Evolutionary conservation across 2,888 invertebrate species (phyloP).

Genomic region (Hybos culiciformis): DNA sequence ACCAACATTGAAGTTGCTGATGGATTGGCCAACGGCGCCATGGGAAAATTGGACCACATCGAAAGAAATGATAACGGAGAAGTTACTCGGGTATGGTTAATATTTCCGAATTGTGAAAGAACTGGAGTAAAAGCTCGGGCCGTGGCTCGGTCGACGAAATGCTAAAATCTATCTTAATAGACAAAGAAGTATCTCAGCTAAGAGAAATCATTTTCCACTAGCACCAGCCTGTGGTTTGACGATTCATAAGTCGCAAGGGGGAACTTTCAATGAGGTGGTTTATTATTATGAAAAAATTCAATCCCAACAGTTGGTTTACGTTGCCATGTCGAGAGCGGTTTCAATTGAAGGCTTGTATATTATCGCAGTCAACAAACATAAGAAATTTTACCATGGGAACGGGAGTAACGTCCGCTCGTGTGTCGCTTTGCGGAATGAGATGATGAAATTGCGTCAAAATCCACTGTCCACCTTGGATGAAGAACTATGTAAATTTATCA

Average conservation of each 20-base stretch:
- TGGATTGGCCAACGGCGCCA: slow-evolving; percentile 23
- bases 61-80: slow-evolving; percentile 13
- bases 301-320: slow-evolving; percentile 16
- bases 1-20: slow-evolving; percentile 24
- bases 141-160: slow-evolving; percentile 11
- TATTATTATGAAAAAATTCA: slow-evolving; percentile 16
- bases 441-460: too few relatives aligned
- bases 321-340: slow-evolving; percentile 18
- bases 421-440: too few relatives aligned
- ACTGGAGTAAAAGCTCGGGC: slow-evolving; percentile 11
- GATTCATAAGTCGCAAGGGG: slow-evolving; percentile 21
- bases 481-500: neutral
- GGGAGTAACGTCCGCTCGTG: too few relatives aligned
- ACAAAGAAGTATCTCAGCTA: slow-evolving; percentile 14
- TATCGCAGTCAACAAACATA: slow-evolving; percentile 8
- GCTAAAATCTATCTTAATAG: slow-evolving; percentile 5
- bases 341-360: slow-evolving; percentile 14
- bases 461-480: neutral
- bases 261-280: slow-evolving; percentile 17
- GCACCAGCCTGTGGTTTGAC: slow-evolving; percentile 18
- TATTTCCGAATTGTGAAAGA: slow-evolving; percentile 8
- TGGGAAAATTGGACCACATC: slow-evolving; percentile 19
- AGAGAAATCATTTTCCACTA: slow-evolving; percentile 18
- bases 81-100: slow-evolving; percentile 10
- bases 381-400: slow-evolving; percentile 11